Evolutionary conservation across 2,797 vertebrate genomes (phyloP).

Genomic region (Lycodopsis pacificus): DNA sequence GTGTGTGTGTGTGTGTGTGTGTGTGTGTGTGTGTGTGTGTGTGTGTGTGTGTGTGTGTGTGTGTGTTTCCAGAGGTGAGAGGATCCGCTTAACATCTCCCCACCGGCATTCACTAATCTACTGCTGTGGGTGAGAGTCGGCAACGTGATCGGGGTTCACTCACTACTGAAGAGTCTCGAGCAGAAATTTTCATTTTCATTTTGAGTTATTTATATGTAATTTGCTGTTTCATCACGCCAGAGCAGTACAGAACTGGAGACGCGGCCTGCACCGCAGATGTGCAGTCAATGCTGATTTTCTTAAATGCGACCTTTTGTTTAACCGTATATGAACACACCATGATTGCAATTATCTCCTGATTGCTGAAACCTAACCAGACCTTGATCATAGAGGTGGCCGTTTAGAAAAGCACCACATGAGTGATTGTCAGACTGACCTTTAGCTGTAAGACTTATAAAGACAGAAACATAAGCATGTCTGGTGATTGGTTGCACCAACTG

Average conservation of each 20-base stretch:
- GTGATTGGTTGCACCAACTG: not conserved
- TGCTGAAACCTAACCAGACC: not conserved
- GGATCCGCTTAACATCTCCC: conserved; percentile 58
- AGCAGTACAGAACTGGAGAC: not conserved
- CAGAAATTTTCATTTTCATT: conserved; percentile 18
- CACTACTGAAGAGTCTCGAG: conserved; percentile 17
- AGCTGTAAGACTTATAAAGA: not conserved
- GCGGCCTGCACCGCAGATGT: not conserved
- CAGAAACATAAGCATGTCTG: not conserved
- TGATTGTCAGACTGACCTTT: conserved; percentile 9
- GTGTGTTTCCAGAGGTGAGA: conserved; percentile 45
- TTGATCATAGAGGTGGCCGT: not conserved
- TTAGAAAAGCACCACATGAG: not conserved
- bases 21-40: conserved; percentile 2
- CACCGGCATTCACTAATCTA: conserved; percentile 40
- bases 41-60: conserved; percentile 3
- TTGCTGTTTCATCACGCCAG: not conserved
- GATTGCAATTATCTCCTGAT: not conserved
- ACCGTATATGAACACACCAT: not conserved
- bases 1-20: not conserved
- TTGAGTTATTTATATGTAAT: not conserved
- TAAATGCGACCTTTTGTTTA: not conserved
- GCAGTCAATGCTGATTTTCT: not conserved
- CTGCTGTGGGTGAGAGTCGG: conserved; percentile 34
- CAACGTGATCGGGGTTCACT: conserved; percentile 33